Conservation (phyloP, 2,797 vertebrate species). For the Xenopus petersii region DNA sequence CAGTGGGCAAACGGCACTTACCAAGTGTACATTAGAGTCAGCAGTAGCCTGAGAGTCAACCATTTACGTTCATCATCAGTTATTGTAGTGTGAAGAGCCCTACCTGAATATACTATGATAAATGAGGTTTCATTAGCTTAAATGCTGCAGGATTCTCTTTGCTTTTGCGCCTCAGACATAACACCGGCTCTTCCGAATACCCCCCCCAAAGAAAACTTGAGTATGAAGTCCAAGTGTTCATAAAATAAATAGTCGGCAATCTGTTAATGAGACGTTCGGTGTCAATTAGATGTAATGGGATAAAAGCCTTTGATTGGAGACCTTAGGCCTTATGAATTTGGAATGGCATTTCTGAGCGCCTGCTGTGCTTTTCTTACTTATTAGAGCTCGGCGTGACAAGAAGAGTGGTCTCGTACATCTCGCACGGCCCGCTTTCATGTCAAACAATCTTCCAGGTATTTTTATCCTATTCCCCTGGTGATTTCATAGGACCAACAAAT, state of each 20-base stretch:
- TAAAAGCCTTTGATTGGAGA: slow-evolving; percentile 66
- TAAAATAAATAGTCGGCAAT: slow-evolving; percentile 69
- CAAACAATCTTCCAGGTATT: slow-evolving; percentile 52
- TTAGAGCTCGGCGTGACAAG: slow-evolving; percentile 54
- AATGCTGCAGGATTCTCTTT: slow-evolving; percentile 69
- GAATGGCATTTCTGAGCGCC: slow-evolving; percentile 63
- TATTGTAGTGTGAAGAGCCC: slow-evolving; percentile 70
- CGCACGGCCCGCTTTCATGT: slow-evolving; percentile 49
- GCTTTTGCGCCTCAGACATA: slow-evolving; percentile 63
- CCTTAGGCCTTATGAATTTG: slow-evolving; percentile 63
- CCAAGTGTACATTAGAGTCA: slow-evolving; percentile 52
- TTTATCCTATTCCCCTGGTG: slow-evolving; percentile 54
- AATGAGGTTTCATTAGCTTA: slow-evolving; percentile 80
- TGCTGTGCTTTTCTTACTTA: slow-evolving; percentile 44
- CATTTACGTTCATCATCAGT: slow-evolving; percentile 49
- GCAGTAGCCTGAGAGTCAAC: slow-evolving; percentile 47
- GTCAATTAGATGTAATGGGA: slow-evolving; percentile 76
- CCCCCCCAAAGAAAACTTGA: slow-evolving; percentile 61
- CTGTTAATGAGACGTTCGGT: slow-evolving; percentile 75
- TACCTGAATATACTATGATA: slow-evolving; percentile 78
- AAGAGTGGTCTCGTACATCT: slow-evolving; percentile 47
- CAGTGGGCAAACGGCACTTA: slow-evolving; percentile 45
- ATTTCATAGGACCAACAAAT: slow-evolving; percentile 59
- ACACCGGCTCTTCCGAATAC: slow-evolving; percentile 69
- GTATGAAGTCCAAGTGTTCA: slow-evolving; percentile 68